These are phyloP conservation scores for Nezara viridula DNA, from an alignment of 2,888 invertebrate species.

Conservation along the genomic window DNA sequence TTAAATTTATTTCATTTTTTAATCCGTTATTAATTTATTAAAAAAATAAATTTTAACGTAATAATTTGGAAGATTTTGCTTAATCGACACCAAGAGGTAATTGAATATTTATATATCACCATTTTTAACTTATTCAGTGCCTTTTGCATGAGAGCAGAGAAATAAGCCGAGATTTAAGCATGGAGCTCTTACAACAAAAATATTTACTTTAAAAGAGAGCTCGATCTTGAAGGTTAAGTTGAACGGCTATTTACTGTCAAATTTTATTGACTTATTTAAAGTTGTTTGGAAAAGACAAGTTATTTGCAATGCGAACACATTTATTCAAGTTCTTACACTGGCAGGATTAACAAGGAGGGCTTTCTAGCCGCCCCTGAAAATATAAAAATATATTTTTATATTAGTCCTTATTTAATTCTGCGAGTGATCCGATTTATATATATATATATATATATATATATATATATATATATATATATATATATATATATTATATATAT, in stretches of 20 bases:
- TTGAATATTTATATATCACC: neutral
- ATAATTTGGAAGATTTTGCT: neutral
- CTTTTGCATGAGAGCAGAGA: neutral
- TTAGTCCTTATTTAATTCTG: too few species aligned
- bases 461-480: too few species aligned
- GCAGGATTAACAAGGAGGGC: too few species aligned
- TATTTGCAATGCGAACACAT: neutral
- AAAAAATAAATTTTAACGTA: too few species aligned
- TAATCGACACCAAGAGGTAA: too few species aligned
- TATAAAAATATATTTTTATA: too few species aligned
- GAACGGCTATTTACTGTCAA: neutral
- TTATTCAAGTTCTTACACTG: neutral
- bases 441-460: too few species aligned
- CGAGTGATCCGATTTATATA: too few species aligned
- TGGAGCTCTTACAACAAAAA: neutral
- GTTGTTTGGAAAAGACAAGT: neutral
- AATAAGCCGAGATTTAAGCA: neutral
- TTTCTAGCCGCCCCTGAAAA: too few species aligned
- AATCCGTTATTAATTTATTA: too few species aligned
- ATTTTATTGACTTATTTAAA: neutral
- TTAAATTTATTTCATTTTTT: too few species aligned
- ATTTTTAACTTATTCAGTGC: neutral
- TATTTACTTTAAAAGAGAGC: conserved; percentile 6
- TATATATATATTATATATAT: too few species aligned
- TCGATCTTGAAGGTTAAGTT: neutral